Conservation (phyloP, 2,113 vertebrate genomes). For the Thinocorus orbignyianus region DNA sequence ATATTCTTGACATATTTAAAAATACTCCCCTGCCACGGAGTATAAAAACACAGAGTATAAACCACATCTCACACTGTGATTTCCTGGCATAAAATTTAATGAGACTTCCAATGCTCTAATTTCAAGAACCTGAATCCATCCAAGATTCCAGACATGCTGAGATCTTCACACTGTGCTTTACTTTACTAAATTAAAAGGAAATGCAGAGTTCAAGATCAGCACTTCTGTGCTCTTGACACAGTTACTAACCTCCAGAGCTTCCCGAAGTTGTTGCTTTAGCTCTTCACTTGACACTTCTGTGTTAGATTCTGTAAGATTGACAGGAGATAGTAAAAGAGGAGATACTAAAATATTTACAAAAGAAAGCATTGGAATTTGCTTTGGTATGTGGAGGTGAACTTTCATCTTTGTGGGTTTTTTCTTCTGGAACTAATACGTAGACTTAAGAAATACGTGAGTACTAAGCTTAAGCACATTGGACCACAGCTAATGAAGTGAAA, state of each 20-base stretch:
- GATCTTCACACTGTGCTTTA: not conserved
- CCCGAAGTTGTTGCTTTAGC: conserved; percentile 75
- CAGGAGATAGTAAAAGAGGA: not conserved
- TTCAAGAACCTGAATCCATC: not conserved
- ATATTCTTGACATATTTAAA: not conserved
- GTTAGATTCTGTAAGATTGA: conserved; percentile 66
- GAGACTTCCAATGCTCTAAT: not conserved
- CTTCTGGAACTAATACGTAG: not conserved
- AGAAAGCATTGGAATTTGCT: not conserved
- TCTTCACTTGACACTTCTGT: conserved; percentile 76
- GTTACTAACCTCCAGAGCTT: conserved; percentile 81
- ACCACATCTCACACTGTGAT: not conserved
- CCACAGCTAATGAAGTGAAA: not conserved
- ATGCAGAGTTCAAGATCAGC: not conserved
- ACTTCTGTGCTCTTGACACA: not conserved
- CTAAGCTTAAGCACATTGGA: not conserved
- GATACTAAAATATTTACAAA: not conserved
- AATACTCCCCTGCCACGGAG: not conserved
- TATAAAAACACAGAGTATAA: not conserved
- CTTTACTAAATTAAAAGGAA: not conserved
- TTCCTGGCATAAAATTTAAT: not conserved
- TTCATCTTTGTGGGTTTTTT: not conserved
- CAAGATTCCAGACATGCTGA: not conserved
- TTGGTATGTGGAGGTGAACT: not conserved
- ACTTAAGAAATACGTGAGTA: not conserved